Percentiles rank a stretch among this genome's conserved stretches.
phyloP scores from a whole-genome alignment of 2,888 invertebrate species.

The Antitype chi region DNA sequence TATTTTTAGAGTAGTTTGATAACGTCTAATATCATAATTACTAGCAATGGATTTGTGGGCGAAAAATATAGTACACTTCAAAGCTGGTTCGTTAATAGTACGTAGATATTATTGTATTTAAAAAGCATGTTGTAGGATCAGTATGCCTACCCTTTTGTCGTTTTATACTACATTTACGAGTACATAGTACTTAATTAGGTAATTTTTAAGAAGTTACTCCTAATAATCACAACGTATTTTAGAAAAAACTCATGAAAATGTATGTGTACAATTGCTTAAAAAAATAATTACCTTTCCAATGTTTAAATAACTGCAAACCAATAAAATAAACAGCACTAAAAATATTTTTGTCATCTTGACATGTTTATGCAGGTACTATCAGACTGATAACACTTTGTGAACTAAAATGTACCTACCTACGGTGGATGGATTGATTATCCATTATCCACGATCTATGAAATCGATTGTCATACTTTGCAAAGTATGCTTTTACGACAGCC shows the following conservation, averaged over 20 bases:
- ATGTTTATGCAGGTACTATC: constrained; percentile 48
- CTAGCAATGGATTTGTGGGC: background rate
- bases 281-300: constrained; percentile 41
- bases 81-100: background rate
- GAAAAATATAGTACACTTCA: background rate
- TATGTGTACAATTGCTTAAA: background rate
- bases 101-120: background rate
- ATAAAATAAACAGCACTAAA: constrained; percentile 36
- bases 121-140: background rate
- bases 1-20: background rate
- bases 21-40: background rate
- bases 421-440: constrained; percentile 33
- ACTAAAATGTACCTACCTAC: constrained; percentile 51
- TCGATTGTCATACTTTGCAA: constrained; percentile 53
- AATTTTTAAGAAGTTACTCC: background rate
- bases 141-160: background rate
- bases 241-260: background rate
- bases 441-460: constrained; percentile 56
- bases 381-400: constrained; percentile 36
- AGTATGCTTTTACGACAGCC: constrained; percentile 60
- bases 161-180: background rate
- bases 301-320: constrained; percentile 23
- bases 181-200: background rate
- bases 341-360: constrained; percentile 48
- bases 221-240: background rate